phyloP scores from a whole-genome alignment of 2,888 invertebrate genomes.

The Acanthosoma haemorrhoidale region DNA sequence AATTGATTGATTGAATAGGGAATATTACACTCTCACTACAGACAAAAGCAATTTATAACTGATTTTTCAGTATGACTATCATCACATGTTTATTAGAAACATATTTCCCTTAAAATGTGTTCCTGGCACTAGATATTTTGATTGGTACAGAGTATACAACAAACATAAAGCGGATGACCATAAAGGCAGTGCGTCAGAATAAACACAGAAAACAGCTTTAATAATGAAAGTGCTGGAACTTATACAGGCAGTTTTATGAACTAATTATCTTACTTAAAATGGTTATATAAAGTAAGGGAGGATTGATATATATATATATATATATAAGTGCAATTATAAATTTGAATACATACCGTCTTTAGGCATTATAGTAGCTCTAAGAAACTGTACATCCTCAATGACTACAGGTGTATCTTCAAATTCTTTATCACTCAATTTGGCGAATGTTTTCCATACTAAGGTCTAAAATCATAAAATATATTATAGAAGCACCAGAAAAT shows the following conservation, averaged over 20 bases:
- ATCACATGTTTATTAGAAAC: too few relatives aligned
- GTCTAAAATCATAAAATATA: slow-evolving; percentile 49
- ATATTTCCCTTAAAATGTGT: background rate
- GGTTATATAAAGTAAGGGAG: too few relatives aligned
- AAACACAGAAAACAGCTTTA: too few relatives aligned
- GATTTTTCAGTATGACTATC: too few relatives aligned
- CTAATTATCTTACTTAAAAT: too few relatives aligned
- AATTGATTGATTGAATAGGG: too few relatives aligned
- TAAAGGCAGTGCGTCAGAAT: too few relatives aligned
- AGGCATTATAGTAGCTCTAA: slow-evolving; percentile 88
- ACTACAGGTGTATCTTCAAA: slow-evolving; percentile 76
- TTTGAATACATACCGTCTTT: slow-evolving; percentile 54
- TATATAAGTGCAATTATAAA: background rate
- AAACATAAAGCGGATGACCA: too few relatives aligned
- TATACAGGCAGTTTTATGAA: too few relatives aligned
- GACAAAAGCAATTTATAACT: too few relatives aligned
- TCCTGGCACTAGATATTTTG: background rate
- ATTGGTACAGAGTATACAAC: background rate
- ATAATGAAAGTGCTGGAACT: too few relatives aligned
- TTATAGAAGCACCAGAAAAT: background rate
- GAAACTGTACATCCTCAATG: slow-evolving; percentile 85
- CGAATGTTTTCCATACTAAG: slow-evolving; percentile 80
- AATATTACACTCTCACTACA: too few relatives aligned
- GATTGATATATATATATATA: background rate
- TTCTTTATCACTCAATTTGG: slow-evolving; percentile 69